Evolutionary conservation across 2,888 invertebrate species (phyloP).

Genomic region (Melieria picta): DNA sequence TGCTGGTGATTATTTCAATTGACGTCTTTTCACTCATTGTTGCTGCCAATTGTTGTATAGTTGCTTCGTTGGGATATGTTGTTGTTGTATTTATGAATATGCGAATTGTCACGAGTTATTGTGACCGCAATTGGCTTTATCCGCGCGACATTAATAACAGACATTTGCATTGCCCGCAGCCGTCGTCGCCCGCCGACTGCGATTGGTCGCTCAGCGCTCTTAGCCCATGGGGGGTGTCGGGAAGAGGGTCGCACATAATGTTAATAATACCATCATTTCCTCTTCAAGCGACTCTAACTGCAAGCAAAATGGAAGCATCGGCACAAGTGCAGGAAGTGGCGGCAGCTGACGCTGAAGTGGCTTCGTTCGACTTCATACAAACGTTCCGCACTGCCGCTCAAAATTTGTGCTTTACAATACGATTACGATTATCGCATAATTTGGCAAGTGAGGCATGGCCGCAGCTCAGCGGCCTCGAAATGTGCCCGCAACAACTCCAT

Average conservation of each 20-base stretch:
- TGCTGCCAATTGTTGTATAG: not conserved
- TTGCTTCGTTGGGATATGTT: not conserved
- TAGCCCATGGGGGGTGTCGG: not conserved
- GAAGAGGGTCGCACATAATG: not conserved
- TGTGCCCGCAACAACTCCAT: not conserved
- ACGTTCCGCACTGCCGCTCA: too few relatives aligned
- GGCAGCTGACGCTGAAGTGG: conserved; percentile 27
- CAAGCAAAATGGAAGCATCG: conserved; percentile 1
- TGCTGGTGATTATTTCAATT: conserved; percentile 60
- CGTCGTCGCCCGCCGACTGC: conserved; percentile 4
- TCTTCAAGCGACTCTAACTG: not conserved
- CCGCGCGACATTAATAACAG: conserved; percentile 21
- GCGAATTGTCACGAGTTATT: conserved; percentile 33
- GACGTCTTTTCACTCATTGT: conserved; percentile 37
- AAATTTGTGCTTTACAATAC: too few relatives aligned
- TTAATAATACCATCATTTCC: not conserved
- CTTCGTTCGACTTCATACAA: not conserved
- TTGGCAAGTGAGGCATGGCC: not conserved
- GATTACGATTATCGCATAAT: not conserved
- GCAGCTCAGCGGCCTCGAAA: too few relatives aligned
- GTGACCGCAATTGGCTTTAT: conserved; percentile 11
- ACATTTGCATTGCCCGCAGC: conserved; percentile 21
- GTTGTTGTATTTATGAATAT: conserved; percentile 25
- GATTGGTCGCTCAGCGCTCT: conserved; percentile 1
- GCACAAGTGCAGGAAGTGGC: conserved; percentile 32